Base-by-base conservation (phyloP, 2,797 vertebrate species). In the Sebastes dallii region DNA sequence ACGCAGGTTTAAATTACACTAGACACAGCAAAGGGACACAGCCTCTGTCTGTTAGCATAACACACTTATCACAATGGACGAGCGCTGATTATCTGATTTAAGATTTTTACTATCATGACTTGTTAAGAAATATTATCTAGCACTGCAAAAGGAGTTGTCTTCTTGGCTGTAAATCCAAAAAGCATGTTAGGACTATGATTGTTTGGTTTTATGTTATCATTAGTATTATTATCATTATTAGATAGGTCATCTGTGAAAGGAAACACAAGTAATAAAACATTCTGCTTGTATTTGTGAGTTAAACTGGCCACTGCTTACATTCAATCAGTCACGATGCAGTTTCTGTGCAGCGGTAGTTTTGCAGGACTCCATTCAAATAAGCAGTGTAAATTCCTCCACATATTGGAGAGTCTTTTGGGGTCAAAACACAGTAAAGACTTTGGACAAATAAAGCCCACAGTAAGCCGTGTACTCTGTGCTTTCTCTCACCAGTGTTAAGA, bases 331-430 rank as follows among this genome's bases (percentile, higher is more conserved):
- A 75, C 67, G 70, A 82, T 78, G 80, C 72, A 75, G 78, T 87
- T 84, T 80, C 85, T 92, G 74, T 80, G 86, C 79, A 89, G 91
- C 55, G 6, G 81, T 86, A 87, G 78, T 76, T 76, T 91, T 93
- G 83, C 88, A 85, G 88, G 72, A 89, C 88, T 91, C 81, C 79
- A 75, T 80, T 93, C 91, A 95, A 95, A 94, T 92, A 95, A 95
- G 95, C 94, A 91, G 39, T 22, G 58, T 79, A 90, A 94, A 94
- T 93, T 94, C 93, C 88, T 89, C 36, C 87, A 85, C 87, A 89
- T 92, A 93, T 92, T 91, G 68, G 66, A 89, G 80, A 91, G 85
- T 78, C 77, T 88, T 91, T 68, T 72, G 61, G 88, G 88, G 88
- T 92, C 88, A 88, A 91, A 92, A 87, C 84, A 87, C 85, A 87